Evolutionary conservation across 1,140 invertebrate genomes (phyloP), one percentile per base, ranked within the genome.

Genomic region (Muscidifurax raptorellus): DNA sequence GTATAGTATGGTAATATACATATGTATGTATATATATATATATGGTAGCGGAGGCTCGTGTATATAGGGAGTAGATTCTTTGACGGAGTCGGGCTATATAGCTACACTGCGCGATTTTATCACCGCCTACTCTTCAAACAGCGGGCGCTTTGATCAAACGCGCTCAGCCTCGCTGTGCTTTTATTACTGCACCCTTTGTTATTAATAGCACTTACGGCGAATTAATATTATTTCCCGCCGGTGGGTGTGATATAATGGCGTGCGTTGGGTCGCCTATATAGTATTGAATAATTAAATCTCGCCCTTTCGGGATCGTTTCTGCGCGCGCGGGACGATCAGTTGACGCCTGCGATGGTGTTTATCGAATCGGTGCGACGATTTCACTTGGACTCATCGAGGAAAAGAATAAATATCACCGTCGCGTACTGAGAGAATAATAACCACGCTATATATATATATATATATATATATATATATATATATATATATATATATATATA

Each of bases 81-180:
- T 32, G 69, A 74, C 22, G 69, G 18, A 30, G 44, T 25, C 12
- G 30, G 7, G 36, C 36, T 40, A 0, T 40, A 40, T 40, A 40
- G 36, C 36, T 40, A 40, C 36, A 1, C 0, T 10, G 36, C 10
- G 36, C 30, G 47, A 82, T 74, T 47, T 40, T 82, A 82, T 75
- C 71, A 67, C 44, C 36, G 47, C 75, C 71, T 30, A 36, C 64
- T 67, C 44, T 83, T 59, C 27, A 67, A 67, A 67, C 66, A 75
- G 44, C 81, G 72, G 82, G 76, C 25, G 71, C 83, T 87, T 86
- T 85, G 47, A 83, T 27, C 66, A 9, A n/a, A 12, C 80, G 80
- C 87, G 85, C 85, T 87, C 88, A 84, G 82, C 86, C 86, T 85
- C 82, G 77, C 74, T 80, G 44, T 66, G 76, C 64, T 79, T 75